phyloP scores from a whole-genome alignment of 2,113 vertebrate genomes.

The Scortum barcoo region DNA sequence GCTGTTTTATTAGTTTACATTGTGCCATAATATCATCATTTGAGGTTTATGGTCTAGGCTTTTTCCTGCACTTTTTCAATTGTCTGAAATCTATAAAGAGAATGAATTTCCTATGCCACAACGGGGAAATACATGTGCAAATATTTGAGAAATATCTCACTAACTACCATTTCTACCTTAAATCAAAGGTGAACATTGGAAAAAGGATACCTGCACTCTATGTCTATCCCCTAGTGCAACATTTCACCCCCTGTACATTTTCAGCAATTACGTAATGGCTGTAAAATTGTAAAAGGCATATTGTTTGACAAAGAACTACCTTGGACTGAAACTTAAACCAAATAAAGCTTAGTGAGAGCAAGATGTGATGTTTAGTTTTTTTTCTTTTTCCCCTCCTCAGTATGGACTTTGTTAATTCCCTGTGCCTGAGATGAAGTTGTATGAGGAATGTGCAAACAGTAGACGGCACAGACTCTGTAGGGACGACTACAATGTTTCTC shows the following conservation, averaged over 20 bases:
- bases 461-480: background rate
- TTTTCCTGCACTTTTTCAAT: background rate
- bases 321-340: conserved; percentile 13
- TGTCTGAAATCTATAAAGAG: background rate
- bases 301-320: conserved; percentile 32
- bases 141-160: background rate
- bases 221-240: background rate
- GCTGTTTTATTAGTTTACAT: background rate
- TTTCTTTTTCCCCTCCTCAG: conserved; percentile 21
- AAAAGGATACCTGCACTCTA: conserved; percentile 4
- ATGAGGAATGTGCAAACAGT: conserved; percentile 65
- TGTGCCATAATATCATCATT: background rate
- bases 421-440: conserved; percentile 30
- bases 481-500: conserved; percentile 61
- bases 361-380: conserved; percentile 31
- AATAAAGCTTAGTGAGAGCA: conserved; percentile 23
- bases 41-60: background rate
- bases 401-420: conserved; percentile 64
- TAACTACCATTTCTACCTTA: conserved; percentile 2
- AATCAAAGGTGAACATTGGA: conserved; percentile 20
- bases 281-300: conserved; percentile 32
- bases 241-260: conserved; percentile 17
- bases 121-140: background rate
- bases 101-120: background rate
- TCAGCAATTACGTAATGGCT: conserved; percentile 9